Evolutionary conservation across 2,888 invertebrate genomes (phyloP).

Genomic region (Ferdinandea cuprea): DNA sequence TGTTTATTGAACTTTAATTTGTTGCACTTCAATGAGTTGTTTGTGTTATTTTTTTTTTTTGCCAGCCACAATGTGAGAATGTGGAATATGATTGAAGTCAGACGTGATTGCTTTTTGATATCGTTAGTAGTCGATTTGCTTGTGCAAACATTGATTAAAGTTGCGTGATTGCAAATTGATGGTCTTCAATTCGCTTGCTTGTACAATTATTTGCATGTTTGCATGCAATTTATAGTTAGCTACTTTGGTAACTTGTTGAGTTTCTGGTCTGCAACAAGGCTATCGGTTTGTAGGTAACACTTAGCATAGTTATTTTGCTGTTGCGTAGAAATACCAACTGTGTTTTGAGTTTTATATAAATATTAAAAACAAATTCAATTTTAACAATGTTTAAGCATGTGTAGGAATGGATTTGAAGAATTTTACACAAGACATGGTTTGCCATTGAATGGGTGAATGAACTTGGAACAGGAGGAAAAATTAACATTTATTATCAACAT

Average conservation of each 20-base stretch:
- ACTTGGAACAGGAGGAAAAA: too few species aligned
- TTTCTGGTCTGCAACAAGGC: constrained; percentile 15
- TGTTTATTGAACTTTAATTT: constrained; percentile 22
- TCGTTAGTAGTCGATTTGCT: constrained; percentile 2
- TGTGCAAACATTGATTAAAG: constrained; percentile 32
- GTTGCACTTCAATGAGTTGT: background rate
- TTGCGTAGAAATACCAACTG: constrained; percentile 12
- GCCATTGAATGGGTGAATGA: too few species aligned
- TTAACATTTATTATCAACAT: too few species aligned
- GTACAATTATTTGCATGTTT: constrained; percentile 32
- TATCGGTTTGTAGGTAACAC: background rate
- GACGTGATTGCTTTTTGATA: background rate
- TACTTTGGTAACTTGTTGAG: background rate
- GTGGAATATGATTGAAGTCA: constrained; percentile 18
- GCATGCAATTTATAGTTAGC: constrained; percentile 4
- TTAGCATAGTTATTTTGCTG: constrained; percentile 2
- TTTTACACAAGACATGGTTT: too few species aligned
- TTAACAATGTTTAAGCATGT: too few species aligned
- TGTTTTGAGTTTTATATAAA: background rate
- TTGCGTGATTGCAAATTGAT: constrained; percentile 44
- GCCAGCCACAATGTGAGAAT: background rate
- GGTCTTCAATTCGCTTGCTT: background rate
- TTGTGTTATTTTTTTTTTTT: too few species aligned
- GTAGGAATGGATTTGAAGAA: too few species aligned
- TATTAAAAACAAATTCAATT: too few species aligned